Conservation (phyloP, 2,888 invertebrate genomes). For the Tenthredo notha region DNA sequence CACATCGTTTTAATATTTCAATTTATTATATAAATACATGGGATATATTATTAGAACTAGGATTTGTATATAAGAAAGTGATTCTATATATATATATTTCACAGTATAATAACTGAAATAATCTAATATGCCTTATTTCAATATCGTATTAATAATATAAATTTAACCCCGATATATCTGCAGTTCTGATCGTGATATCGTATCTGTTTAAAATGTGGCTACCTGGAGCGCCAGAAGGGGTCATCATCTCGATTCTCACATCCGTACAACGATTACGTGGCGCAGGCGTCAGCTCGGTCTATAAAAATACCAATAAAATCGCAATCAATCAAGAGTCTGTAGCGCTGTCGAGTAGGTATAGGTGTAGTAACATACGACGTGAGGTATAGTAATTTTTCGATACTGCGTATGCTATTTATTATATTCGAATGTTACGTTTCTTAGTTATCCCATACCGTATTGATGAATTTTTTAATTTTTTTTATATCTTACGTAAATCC, state of each 20-base stretch:
- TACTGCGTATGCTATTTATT: not conserved
- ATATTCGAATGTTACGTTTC: not conserved
- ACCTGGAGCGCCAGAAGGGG: conserved; percentile 55
- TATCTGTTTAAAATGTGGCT: not conserved
- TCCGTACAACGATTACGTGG: conserved; percentile 24
- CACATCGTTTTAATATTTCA: not conserved
- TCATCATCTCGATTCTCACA: conserved; percentile 53
- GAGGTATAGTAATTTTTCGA: not conserved
- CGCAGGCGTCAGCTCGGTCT: conserved; percentile 38
- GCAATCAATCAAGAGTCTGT: conserved; percentile 44
- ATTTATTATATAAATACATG: not conserved
- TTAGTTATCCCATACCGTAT: too few species aligned
- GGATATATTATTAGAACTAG: not conserved
- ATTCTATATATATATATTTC: too few species aligned
- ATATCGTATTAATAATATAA: not conserved
- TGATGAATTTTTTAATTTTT: not conserved
- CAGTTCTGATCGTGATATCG: not conserved
- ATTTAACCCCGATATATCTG: not conserved
- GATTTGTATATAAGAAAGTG: not conserved
- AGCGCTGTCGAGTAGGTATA: not conserved
- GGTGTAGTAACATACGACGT: not conserved
- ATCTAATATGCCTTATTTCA: not conserved
- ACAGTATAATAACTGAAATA: not conserved
- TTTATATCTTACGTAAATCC: not conserved
- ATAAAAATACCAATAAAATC: conserved; percentile 53